A percentile compares a stretch with the other conserved stretches of the same genome.
Conservation (phyloP, 2,888 invertebrate species). For the Tholera decimalis region DNA sequence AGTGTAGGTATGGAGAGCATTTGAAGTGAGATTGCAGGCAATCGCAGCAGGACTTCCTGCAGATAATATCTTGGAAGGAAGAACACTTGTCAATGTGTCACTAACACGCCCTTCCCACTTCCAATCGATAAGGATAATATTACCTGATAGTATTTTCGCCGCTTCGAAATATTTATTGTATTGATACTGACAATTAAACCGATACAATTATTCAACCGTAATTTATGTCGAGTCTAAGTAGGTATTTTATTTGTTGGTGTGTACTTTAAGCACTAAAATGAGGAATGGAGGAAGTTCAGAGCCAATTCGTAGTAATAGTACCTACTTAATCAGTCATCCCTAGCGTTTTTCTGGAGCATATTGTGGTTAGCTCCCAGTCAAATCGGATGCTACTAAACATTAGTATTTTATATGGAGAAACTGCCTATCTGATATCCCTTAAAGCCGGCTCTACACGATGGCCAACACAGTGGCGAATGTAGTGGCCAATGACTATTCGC, state of each 20-base stretch:
- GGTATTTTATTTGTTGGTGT: background rate
- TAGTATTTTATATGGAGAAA: no score
- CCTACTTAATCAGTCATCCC: no score
- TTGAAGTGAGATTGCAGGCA: conserved; percentile 59
- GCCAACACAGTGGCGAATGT: no score
- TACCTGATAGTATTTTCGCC: conserved; percentile 46
- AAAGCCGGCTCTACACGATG: no score
- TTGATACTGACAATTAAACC: conserved; percentile 40
- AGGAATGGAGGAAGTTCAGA: background rate
- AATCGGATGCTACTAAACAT: no score
- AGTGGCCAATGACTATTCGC: no score
- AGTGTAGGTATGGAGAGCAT: conserved; percentile 39
- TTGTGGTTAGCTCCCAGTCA: no score
- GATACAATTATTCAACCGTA: background rate
- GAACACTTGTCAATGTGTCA: conserved; percentile 68
- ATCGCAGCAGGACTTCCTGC: conserved; percentile 63
- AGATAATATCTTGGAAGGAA: conserved; percentile 60
- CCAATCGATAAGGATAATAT: conserved; percentile 50
- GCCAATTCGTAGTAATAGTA: background rate
- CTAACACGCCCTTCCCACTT: conserved; percentile 42
- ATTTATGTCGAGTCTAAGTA: background rate
- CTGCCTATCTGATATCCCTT: no score
- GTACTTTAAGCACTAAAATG: conserved; percentile 2
- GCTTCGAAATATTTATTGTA: conserved; percentile 56
- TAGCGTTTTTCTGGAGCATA: no score